Evolutionary conservation across 2,888 invertebrate genomes (phyloP).

Genomic region (Dolichopus griseipennis): DNA sequence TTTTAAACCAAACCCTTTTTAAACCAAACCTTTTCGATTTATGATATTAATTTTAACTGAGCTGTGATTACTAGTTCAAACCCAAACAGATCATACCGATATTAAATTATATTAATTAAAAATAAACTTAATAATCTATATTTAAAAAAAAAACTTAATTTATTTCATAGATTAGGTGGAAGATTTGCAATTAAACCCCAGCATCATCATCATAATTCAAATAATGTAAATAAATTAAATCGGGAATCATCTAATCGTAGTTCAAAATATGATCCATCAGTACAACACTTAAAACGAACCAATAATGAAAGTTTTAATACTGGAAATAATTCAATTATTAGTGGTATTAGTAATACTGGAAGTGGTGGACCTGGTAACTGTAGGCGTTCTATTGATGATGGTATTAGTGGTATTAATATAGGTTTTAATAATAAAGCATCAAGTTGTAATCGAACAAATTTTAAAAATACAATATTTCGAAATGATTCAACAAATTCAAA

Average conservation of each 20-base stretch:
- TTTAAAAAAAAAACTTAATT: too few species aligned
- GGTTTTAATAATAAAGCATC: conserved; percentile 1
- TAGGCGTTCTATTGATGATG: background rate
- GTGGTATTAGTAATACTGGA: background rate
- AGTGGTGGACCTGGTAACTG: too few species aligned
- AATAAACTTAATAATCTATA: too few species aligned
- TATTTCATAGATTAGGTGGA: conserved; percentile 36
- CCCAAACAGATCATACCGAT: too few species aligned
- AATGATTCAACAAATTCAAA: background rate
- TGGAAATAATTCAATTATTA: background rate
- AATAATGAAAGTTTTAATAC: background rate
- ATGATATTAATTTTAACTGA: too few species aligned
- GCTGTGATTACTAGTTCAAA: too few species aligned
- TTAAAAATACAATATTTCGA: conserved; percentile 9
- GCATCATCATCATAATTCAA: conserved; percentile 32
- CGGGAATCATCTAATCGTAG: conserved; percentile 1
- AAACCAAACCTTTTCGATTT: too few species aligned
- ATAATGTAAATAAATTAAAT: conserved; percentile 26
- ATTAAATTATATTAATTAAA: too few species aligned
- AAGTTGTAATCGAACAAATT: conserved; percentile 8
- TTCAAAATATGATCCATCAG: background rate
- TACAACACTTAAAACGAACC: background rate
- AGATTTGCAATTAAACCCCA: conserved; percentile 40
- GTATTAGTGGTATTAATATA: background rate
- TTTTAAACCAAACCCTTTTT: too few species aligned